Percentiles rank a stretch among this genome's conserved stretches.
Conservation (phyloP, 2,797 vertebrate genomes). For the Aselliscus stoliczkanus region DNA sequence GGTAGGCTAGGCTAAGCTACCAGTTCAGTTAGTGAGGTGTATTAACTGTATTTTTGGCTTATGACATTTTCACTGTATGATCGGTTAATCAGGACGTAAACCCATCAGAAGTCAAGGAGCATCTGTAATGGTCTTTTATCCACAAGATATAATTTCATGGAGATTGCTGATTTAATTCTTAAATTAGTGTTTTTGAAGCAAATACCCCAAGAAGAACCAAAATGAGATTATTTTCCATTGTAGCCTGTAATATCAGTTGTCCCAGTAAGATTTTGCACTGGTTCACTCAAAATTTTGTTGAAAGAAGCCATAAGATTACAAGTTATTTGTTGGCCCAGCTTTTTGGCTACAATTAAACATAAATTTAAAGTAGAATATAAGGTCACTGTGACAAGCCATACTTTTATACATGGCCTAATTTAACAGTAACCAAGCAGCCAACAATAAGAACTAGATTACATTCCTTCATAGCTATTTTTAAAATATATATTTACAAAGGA, state of each 20-base stretch:
- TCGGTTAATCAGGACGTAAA: background rate
- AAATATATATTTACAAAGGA: slow-evolving; percentile 22
- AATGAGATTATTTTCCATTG: background rate
- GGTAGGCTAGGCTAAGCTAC: background rate
- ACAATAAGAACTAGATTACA: background rate
- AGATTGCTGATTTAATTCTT: slow-evolving; percentile 41
- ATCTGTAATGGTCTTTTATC: background rate
- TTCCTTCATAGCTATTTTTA: slow-evolving; percentile 8
- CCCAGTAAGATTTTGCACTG: background rate
- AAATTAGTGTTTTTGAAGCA: slow-evolving; percentile 26
- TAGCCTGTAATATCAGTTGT: background rate
- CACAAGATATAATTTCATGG: background rate
- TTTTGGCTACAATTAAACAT: slow-evolving; percentile 35
- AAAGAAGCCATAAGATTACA: slow-evolving; percentile 24
- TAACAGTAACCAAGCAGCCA: background rate
- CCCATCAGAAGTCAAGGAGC: background rate
- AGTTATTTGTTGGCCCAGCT: background rate
- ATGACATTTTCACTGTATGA: background rate
- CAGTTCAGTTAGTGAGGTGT: background rate
- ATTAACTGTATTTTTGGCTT: background rate
- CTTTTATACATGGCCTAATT: background rate
- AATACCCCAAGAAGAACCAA: background rate
- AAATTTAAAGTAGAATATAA: slow-evolving; percentile 15
- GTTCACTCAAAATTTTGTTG: background rate
- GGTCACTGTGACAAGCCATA: slow-evolving; percentile 20